These are phyloP conservation scores for Drosophila cognata DNA, from an alignment of 2,888 invertebrate genomes.

Conservation along the genomic window DNA sequence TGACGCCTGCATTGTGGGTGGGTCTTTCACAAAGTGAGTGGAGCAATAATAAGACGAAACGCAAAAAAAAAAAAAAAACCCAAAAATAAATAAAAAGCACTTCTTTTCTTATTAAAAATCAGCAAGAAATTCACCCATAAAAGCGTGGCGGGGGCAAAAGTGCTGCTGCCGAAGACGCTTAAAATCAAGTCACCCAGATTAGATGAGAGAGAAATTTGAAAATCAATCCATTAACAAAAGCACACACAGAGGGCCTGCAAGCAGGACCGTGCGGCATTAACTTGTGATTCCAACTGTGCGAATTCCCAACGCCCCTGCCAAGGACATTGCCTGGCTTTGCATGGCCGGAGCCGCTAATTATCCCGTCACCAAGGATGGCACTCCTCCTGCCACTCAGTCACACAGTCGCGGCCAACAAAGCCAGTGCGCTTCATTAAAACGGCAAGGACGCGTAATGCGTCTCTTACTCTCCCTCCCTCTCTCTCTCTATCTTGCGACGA, in stretches of 20 bases:
- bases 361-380: conserved; percentile 54
- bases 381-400: neutral
- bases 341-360: conserved; percentile 82
- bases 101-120: conserved; percentile 80
- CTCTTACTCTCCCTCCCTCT: neutral
- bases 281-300: conserved; percentile 84
- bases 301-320: conserved; percentile 77
- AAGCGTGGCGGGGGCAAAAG: conserved; percentile 24
- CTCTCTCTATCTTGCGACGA: neutral
- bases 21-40: conserved; percentile 43
- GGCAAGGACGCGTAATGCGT: conserved; percentile 59
- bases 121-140: conserved; percentile 71
- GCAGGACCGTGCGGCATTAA: conserved; percentile 71
- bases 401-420: conserved; percentile 45
- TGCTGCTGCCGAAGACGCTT: conserved; percentile 47
- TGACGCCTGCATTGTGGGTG: conserved; percentile 34
- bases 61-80: conserved; percentile 18
- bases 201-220: conserved; percentile 69
- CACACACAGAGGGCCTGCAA: conserved; percentile 55
- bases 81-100: conserved; percentile 81
- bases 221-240: conserved; percentile 82
- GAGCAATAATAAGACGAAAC: conserved; percentile 35
- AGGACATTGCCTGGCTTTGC: conserved; percentile 76
- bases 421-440: conserved; percentile 80
- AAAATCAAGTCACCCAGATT: conserved; percentile 77